Evolutionary conservation across 2,113 vertebrate species (phyloP).

Genomic region (Pipa parva): DNA sequence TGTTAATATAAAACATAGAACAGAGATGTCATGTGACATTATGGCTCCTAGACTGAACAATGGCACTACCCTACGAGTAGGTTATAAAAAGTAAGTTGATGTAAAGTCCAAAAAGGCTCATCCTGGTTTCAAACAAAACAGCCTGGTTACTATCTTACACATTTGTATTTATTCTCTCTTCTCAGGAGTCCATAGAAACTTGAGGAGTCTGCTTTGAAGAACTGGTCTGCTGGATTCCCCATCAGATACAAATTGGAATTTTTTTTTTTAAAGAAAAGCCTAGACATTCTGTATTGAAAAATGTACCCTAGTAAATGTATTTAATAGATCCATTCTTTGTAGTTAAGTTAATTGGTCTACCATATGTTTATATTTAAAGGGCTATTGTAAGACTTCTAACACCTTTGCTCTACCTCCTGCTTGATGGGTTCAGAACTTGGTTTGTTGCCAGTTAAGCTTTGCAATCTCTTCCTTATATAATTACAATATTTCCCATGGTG

Average conservation of each 20-base stretch:
- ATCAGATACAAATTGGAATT: conserved; percentile 39
- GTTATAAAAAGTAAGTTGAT: too few relatives aligned
- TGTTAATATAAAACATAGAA: too few relatives aligned
- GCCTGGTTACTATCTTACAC: not conserved
- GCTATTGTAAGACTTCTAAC: conserved; percentile 56
- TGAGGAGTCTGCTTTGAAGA: not conserved
- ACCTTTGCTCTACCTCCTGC: conserved; percentile 67
- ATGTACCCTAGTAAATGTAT: conserved; percentile 75
- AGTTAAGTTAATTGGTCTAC: conserved; percentile 71
- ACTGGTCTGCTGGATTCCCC: conserved; percentile 4
- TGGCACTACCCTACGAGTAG: too few relatives aligned
- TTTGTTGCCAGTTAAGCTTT: conserved; percentile 56
- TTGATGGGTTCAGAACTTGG: conserved; percentile 62
- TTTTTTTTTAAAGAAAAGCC: conserved; percentile 58
- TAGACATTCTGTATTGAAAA: conserved; percentile 62
- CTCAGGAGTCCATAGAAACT: not conserved
- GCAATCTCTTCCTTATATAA: conserved; percentile 60
- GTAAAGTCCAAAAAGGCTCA: not conserved
- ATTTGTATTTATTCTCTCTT: too few relatives aligned
- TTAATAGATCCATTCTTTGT: conserved; percentile 76
- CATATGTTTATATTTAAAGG: conserved; percentile 72
- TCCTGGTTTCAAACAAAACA: not conserved
- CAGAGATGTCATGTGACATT: too few relatives aligned
- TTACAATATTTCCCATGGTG: conserved; percentile 65
- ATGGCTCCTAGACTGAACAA: too few relatives aligned